A percentile compares a stretch with the other conserved stretches of the same genome.
Conservation (phyloP, 2,113 vertebrate species). For the Perca fluviatilis region DNA sequence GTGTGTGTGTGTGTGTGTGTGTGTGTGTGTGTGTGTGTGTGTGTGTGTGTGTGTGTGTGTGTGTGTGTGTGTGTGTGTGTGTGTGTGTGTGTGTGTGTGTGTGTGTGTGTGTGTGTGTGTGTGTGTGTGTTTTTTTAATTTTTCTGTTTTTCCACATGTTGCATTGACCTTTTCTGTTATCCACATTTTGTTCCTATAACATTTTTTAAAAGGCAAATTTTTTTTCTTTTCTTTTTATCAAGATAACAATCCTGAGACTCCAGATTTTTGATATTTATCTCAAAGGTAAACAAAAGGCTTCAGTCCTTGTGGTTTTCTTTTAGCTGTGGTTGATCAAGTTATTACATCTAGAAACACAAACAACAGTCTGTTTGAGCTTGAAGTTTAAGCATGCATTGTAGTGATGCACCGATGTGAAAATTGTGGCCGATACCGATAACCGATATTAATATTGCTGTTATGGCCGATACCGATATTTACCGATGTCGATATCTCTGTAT, state of each 20-base stretch:
- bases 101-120: background rate
- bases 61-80: background rate
- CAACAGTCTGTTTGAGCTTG: constrained; percentile 14
- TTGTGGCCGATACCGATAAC: too few species aligned
- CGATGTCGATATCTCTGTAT: too few species aligned
- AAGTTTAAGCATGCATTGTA: constrained; percentile 33
- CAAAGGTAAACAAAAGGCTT: constrained; percentile 32
- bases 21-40: background rate
- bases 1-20: background rate
- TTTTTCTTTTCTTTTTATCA: background rate
- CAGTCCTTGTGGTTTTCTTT: background rate
- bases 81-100: background rate
- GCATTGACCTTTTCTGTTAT: background rate
- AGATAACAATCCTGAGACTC: constrained; percentile 4
- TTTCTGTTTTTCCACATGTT: background rate
- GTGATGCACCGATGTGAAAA: too few species aligned
- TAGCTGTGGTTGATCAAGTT: constrained; percentile 36
- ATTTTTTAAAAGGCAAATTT: background rate
- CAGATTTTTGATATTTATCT: constrained; percentile 35
- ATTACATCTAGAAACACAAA: constrained; percentile 50
- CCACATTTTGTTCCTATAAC: background rate
- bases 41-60: background rate
- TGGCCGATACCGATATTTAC: too few species aligned
- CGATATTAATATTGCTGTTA: too few species aligned
- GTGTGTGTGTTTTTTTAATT: background rate